Conservation (phyloP, 2,888 invertebrate genomes). For the Microdon myrmicae region DNA sequence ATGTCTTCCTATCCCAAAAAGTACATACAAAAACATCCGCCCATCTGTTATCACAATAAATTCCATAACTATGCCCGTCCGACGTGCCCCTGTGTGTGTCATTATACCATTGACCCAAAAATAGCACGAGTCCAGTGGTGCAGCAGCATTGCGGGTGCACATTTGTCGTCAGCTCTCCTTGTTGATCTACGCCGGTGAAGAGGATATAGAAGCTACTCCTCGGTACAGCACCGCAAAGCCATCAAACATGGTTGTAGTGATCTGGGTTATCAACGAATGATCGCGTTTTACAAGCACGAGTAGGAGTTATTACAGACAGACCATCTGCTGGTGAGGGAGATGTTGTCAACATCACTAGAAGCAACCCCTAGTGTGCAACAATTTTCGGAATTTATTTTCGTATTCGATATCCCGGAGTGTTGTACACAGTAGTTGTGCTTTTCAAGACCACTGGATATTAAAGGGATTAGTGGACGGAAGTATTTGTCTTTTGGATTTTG, state of each 20-base stretch:
- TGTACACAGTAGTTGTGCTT: no score
- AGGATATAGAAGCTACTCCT: no score
- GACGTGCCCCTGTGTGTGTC: slow-evolving; percentile 14
- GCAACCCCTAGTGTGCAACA: slow-evolving; percentile 45
- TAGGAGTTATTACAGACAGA: slow-evolving; percentile 29
- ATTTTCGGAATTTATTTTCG: slow-evolving; percentile 42
- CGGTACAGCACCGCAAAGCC: no score
- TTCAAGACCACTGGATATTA: background rate
- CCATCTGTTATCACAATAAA: slow-evolving; percentile 52
- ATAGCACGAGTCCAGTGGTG: slow-evolving; percentile 23
- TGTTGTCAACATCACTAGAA: slow-evolving; percentile 24
- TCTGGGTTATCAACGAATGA: slow-evolving; percentile 38
- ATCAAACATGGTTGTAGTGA: no score
- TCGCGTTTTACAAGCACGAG: slow-evolving; percentile 45
- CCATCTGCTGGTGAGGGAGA: slow-evolving; percentile 33
- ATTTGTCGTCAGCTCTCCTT: slow-evolving; percentile 12
- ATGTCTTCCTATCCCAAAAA: slow-evolving; percentile 17
- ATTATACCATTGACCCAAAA: slow-evolving; percentile 23
- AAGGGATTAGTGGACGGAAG: background rate
- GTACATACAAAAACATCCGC: slow-evolving; percentile 43
- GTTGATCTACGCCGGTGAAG: slow-evolving; percentile 18
- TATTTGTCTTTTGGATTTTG: background rate
- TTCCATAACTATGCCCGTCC: slow-evolving; percentile 34
- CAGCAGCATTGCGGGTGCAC: slow-evolving; percentile 40
- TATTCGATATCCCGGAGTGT: slow-evolving; percentile 32